phyloP scores from a whole-genome alignment of 2,888 invertebrate species.

The Stegana nigrithorax region DNA sequence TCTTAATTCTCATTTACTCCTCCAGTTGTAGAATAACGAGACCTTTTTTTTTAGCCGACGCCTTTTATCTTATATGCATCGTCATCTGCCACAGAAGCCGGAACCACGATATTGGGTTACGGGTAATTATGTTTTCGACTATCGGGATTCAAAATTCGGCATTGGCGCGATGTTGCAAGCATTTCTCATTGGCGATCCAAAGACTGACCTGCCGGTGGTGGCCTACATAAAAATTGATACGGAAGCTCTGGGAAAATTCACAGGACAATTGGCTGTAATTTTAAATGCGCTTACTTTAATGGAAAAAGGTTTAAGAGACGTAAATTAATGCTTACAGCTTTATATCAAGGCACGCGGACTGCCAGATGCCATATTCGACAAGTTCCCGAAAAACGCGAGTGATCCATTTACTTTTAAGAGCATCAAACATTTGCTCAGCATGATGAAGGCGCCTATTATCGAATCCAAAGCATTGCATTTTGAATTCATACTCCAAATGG shows the following conservation, averaged over 20 bases:
- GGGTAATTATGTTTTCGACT: slow-evolving; percentile 79
- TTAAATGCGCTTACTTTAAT: neutral
- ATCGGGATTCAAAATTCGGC: slow-evolving; percentile 74
- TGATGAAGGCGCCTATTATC: slow-evolving; percentile 69
- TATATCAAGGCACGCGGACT: slow-evolving; percentile 71
- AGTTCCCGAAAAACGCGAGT: slow-evolving; percentile 68
- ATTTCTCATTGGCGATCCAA: slow-evolving; percentile 75
- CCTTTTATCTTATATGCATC: slow-evolving; percentile 75
- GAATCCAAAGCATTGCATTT: slow-evolving; percentile 73
- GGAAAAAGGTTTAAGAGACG: no score
- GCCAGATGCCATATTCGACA: slow-evolving; percentile 69
- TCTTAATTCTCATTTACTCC: no score
- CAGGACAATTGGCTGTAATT: slow-evolving; percentile 72
- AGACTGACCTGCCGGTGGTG: slow-evolving; percentile 76
- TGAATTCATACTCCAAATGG: slow-evolving; percentile 76
- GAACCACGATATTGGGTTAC: slow-evolving; percentile 75
- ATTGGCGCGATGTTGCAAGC: slow-evolving; percentile 74
- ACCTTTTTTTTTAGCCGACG: no score
- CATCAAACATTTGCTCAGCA: slow-evolving; percentile 69
- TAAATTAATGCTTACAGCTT: slow-evolving; percentile 67
- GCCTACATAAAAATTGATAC: slow-evolving; percentile 72
- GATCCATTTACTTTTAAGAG: slow-evolving; percentile 71
- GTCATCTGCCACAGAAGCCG: slow-evolving; percentile 73
- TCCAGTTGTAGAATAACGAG: no score
- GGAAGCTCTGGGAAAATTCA: slow-evolving; percentile 72